Evolutionary conservation across 2,113 vertebrate species (phyloP).

Genomic region (Gasterosteus nipponicus): DNA sequence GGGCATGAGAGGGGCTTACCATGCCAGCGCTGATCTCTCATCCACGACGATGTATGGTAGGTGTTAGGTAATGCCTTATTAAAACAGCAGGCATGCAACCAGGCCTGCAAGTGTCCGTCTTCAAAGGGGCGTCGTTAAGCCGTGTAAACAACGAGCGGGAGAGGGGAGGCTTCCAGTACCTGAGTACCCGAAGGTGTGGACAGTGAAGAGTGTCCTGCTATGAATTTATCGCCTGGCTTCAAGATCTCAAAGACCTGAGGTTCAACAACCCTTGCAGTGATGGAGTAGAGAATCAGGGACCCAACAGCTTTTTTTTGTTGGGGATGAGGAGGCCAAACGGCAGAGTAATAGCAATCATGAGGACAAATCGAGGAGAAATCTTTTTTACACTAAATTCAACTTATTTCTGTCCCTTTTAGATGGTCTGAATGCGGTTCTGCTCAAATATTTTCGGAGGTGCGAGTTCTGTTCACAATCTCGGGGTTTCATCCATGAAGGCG

Average conservation of each 20-base stretch:
- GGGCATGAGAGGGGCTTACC: constrained; percentile 67
- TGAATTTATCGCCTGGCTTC: constrained; percentile 26
- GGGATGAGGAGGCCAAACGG: background rate
- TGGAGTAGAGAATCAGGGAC: background rate
- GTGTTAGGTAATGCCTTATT: constrained; percentile 34
- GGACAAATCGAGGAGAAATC: background rate
- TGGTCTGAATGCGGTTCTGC: background rate
- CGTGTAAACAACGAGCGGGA: constrained; percentile 49
- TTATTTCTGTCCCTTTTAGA: background rate
- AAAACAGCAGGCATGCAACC: constrained; percentile 50
- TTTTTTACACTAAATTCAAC: background rate
- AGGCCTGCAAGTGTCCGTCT: constrained; percentile 35
- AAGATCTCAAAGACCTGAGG: background rate
- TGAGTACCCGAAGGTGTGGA: constrained; percentile 31
- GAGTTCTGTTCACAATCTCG: constrained; percentile 13
- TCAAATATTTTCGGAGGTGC: background rate
- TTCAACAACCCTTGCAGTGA: constrained; percentile 11
- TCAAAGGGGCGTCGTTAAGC: constrained; percentile 52
- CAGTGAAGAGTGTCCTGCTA: constrained; percentile 14
- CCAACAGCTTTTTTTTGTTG: background rate
- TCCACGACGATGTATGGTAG: constrained; percentile 47
- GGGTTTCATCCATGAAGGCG: constrained; percentile 5
- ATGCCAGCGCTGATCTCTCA: constrained; percentile 63
- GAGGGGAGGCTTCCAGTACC: constrained; percentile 33
- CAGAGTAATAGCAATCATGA: background rate